Evolutionary conservation across 2,797 vertebrate species (phyloP).

Genomic region (Pseudocheirus occidentalis): DNA sequence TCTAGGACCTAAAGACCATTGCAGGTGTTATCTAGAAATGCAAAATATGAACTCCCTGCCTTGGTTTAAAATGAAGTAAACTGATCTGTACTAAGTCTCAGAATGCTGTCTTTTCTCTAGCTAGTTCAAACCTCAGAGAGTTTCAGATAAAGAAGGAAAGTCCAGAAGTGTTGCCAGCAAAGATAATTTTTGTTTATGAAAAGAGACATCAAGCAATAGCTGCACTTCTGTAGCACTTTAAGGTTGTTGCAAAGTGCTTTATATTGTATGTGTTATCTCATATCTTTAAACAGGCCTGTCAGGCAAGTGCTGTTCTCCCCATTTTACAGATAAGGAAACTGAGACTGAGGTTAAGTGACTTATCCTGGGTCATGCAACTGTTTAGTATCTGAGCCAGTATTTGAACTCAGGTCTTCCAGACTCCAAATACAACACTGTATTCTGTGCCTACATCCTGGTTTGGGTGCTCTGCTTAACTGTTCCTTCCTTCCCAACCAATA

Average conservation of each 20-base stretch:
- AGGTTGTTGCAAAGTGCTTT: not conserved
- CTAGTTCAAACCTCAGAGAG: conserved; percentile 33
- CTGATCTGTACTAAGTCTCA: not conserved
- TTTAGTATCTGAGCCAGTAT: not conserved
- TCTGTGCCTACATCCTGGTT: not conserved
- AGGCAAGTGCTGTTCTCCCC: conserved; percentile 40
- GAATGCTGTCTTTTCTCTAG: conserved; percentile 28
- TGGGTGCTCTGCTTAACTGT: not conserved
- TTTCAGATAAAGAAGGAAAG: conserved; percentile 8
- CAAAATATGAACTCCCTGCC: not conserved
- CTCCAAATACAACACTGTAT: not conserved
- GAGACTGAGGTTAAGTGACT: not conserved
- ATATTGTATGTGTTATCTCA: not conserved
- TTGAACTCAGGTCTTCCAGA: conserved; percentile 10
- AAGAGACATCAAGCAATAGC: conserved; percentile 45
- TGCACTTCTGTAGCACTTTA: not conserved
- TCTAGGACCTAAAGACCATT: conserved; percentile 54
- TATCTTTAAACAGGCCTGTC: not conserved
- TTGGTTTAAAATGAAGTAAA: conserved; percentile 29
- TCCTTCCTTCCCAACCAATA: conserved; percentile 17
- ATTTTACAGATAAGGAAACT: conserved; percentile 18
- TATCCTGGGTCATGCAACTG: not conserved
- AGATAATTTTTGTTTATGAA: conserved; percentile 37
- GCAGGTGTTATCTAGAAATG: conserved; percentile 50
- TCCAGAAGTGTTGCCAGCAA: conserved; percentile 8